phyloP scores from a whole-genome alignment of 1,140 invertebrate species.

The Scaptomyza montana region DNA sequence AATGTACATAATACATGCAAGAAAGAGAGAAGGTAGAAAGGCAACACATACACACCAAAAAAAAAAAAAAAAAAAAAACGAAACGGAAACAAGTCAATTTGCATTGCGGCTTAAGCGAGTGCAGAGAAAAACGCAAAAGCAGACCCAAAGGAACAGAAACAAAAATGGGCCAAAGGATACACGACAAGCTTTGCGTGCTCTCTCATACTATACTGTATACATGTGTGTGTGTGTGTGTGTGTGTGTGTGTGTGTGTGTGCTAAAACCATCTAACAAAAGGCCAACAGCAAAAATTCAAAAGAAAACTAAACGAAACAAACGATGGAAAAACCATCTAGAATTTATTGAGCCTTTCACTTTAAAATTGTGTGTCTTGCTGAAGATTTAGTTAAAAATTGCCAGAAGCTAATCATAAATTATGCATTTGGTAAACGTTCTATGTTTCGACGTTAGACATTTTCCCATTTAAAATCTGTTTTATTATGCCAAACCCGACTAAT shows the following conservation, averaged over 20 bases:
- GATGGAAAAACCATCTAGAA: slow-evolving; percentile 11
- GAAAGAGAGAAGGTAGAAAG: not conserved
- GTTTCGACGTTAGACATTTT: not conserved
- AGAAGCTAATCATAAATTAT: slow-evolving; percentile 44
- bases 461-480: slow-evolving; percentile 16
- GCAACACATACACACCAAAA: not conserved
- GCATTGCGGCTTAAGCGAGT: slow-evolving; percentile 77
- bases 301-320: not conserved
- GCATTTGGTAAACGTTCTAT: slow-evolving; percentile 7
- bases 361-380: not conserved
- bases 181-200: slow-evolving; percentile 12
- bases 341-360: not conserved
- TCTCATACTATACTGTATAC: not conserved
- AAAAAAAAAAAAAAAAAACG: slow-evolving; percentile 39
- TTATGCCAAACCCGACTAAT: slow-evolving; percentile 39
- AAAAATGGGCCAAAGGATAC: slow-evolving; percentile 32
- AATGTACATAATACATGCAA: slow-evolving; percentile 68
- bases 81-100: slow-evolving; percentile 79
- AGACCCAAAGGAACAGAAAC: slow-evolving; percentile 29
- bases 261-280: slow-evolving; percentile 20
- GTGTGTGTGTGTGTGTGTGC: slow-evolving; percentile 7
- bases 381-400: not conserved
- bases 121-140: slow-evolving; percentile 37
- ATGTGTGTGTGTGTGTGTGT: slow-evolving; percentile 14
- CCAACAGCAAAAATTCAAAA: slow-evolving; percentile 9